phyloP scores from a whole-genome alignment of 2,113 vertebrate genomes.

The Tautogolabrus adspersus region DNA sequence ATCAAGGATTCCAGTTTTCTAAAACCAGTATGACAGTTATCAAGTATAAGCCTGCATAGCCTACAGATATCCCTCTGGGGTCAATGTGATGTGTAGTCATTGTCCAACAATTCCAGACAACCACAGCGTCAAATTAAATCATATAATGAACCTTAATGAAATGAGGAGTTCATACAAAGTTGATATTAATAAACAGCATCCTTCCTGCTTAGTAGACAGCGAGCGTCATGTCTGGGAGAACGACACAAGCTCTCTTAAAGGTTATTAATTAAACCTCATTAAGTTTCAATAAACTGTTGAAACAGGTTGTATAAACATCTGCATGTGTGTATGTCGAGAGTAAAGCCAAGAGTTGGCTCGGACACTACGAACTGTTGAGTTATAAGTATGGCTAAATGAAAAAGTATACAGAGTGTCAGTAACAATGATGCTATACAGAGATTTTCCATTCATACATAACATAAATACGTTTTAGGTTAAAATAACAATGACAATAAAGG shows the following conservation, averaged over 20 bases:
- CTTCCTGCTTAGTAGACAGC: conserved; percentile 41
- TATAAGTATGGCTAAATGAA: conserved; percentile 3
- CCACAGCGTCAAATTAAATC: conserved; percentile 23
- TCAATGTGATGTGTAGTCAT: not conserved
- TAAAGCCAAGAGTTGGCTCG: not conserved
- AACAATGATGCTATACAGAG: conserved; percentile 26
- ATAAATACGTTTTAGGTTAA: not conserved
- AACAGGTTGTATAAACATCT: not conserved
- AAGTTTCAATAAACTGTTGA: conserved; percentile 13
- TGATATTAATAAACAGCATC: conserved; percentile 44
- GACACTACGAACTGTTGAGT: not conserved
- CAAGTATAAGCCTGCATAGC: not conserved
- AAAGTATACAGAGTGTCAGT: not conserved
- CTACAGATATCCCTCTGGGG: not conserved
- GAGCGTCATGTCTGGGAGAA: conserved; percentile 28
- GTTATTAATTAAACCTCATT: conserved; percentile 54
- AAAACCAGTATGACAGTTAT: not conserved
- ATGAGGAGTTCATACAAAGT: conserved; percentile 32
- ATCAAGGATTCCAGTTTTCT: not conserved
- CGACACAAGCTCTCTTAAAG: conserved; percentile 30
- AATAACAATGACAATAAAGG: conserved; percentile 1
- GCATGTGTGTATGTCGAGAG: not conserved
- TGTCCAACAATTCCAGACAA: conserved; percentile 16
- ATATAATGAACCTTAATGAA: conserved; percentile 40
- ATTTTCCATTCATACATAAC: conserved; percentile 28